These are phyloP conservation scores for Drosophila asahinai DNA, from an alignment of 1,140 invertebrate genomes.

Conservation along the genomic window DNA sequence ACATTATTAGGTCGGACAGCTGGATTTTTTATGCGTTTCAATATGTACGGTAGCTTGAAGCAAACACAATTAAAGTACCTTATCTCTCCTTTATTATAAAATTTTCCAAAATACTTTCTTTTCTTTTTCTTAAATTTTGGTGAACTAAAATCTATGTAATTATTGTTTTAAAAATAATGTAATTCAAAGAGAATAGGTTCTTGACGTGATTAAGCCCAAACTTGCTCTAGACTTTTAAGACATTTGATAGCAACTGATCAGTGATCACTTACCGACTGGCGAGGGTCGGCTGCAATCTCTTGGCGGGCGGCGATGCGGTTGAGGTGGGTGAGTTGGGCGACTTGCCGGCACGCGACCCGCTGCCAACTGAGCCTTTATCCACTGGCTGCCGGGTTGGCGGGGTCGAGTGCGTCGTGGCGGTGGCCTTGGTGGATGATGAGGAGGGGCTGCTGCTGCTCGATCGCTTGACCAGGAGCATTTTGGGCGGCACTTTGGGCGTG, in stretches of 20 bases:
- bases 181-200: no score
- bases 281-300: slow-evolving; percentile 57
- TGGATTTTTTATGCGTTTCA: background rate
- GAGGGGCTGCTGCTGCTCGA: slow-evolving; percentile 35
- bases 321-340: slow-evolving; percentile 59
- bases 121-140: no score
- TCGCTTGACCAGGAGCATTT: slow-evolving; percentile 45
- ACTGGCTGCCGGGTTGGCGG: slow-evolving; percentile 74
- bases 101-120: background rate
- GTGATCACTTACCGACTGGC: slow-evolving; percentile 66
- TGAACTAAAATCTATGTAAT: no score
- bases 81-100: background rate
- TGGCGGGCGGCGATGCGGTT: slow-evolving; percentile 60
- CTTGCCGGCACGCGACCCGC: slow-evolving; percentile 32
- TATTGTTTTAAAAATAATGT: no score
- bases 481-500: slow-evolving; percentile 46
- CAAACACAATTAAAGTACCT: background rate
- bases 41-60: background rate
- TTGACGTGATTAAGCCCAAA: no score
- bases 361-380: slow-evolving; percentile 79
- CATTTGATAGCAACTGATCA: slow-evolving; percentile 4
- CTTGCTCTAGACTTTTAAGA: background rate
- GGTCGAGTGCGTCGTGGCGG: slow-evolving; percentile 35
- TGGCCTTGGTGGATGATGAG: slow-evolving; percentile 4
- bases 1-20: background rate